Conservation (phyloP, 2,797 vertebrate species). For the Phoeniculus purpureus region DNA sequence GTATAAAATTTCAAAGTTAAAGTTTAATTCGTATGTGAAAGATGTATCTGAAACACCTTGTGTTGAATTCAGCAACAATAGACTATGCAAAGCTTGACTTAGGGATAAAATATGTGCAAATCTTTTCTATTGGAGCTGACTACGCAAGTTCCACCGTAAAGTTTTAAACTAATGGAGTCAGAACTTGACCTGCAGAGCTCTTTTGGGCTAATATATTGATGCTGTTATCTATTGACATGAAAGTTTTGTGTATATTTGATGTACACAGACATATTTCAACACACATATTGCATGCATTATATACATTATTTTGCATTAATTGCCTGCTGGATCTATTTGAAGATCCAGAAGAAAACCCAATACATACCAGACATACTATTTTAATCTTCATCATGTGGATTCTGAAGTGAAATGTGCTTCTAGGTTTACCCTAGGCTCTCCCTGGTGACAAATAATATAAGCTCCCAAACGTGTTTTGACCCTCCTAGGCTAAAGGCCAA, state of each 20-base stretch:
- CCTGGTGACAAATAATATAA: conserved; percentile 71
- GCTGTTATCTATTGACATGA: not conserved
- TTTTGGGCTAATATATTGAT: not conserved
- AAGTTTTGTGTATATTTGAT: conserved; percentile 10
- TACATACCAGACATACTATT: conserved; percentile 56
- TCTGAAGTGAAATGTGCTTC: conserved; percentile 64
- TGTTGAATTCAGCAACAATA: not conserved
- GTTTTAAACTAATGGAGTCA: not conserved
- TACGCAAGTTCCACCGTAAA: not conserved
- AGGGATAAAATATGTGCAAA: not conserved
- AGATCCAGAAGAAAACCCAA: conserved; percentile 12
- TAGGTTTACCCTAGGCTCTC: conserved; percentile 69
- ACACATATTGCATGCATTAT: not conserved
- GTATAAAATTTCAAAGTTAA: not conserved
- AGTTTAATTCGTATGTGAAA: not conserved
- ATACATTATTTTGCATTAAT: conserved; percentile 20
- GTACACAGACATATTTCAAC: not conserved
- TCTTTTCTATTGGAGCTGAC: not conserved
- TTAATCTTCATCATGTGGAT: conserved; percentile 73
- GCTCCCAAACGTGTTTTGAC: conserved; percentile 67
- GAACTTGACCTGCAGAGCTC: not conserved
- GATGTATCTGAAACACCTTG: not conserved
- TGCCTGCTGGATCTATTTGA: conserved; percentile 23
- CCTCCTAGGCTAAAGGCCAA: conserved; percentile 65
- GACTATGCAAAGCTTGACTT: not conserved